Conservation (phyloP, 2,797 vertebrate genomes). For the Pseudochirops corinnae region DNA sequence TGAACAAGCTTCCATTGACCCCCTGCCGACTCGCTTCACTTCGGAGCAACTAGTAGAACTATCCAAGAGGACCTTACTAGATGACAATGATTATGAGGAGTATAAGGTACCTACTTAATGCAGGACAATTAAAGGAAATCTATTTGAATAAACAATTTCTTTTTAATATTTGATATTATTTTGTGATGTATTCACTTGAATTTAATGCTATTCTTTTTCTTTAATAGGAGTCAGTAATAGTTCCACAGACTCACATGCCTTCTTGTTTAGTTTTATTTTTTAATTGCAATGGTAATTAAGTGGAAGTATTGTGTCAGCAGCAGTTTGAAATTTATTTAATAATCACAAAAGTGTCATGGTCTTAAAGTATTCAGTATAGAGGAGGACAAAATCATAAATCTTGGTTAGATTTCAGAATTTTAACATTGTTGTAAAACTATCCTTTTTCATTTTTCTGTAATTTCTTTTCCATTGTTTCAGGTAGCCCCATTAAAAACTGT, state of each 20-base stretch:
- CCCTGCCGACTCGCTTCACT: slow-evolving; percentile 69
- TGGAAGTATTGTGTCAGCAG: not conserved
- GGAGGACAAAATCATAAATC: slow-evolving; percentile 18
- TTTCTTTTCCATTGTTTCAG: slow-evolving; percentile 31
- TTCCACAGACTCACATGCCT: not conserved
- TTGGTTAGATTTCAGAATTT: slow-evolving; percentile 33
- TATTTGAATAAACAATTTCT: slow-evolving; percentile 67
- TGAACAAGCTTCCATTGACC: slow-evolving; percentile 82
- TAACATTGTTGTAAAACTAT: slow-evolving; percentile 3
- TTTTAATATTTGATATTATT: slow-evolving; percentile 51
- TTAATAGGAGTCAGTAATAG: not conserved
- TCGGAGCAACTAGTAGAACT: slow-evolving; percentile 85
- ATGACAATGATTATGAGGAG: slow-evolving; percentile 92
- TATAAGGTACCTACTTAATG: slow-evolving; percentile 89
- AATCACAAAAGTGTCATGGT: not conserved
- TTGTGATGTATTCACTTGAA: slow-evolving; percentile 33
- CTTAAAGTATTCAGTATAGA: not conserved
- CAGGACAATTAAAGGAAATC: slow-evolving; percentile 68
- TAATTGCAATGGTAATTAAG: slow-evolving; percentile 4
- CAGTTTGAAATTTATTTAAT: not conserved
- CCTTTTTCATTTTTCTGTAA: slow-evolving; percentile 50
- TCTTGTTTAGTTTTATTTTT: slow-evolving; percentile 29
- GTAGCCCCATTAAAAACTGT: slow-evolving; percentile 13
- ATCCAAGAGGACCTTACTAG: slow-evolving; percentile 90
- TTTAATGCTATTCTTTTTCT: slow-evolving; percentile 29